A percentile compares a stretch with the other conserved stretches of the same genome.
Conservation (phyloP, 2,797 vertebrate species). For the Gobionotothen gibberifrons region DNA sequence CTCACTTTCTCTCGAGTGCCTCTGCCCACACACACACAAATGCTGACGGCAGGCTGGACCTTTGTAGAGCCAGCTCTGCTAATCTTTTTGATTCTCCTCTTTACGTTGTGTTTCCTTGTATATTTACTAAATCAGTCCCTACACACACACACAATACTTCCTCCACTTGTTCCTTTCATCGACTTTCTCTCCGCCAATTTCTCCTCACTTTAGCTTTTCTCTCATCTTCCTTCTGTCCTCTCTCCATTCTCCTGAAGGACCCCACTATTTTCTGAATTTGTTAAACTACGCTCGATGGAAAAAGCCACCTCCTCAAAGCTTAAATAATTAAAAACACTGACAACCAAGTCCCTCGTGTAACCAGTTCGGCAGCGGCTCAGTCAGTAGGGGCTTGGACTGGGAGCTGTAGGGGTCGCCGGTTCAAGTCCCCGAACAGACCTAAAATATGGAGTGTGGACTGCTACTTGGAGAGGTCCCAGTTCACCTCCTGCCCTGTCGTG, state of each 20-base stretch:
- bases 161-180: not conserved
- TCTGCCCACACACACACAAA: conserved; percentile 30
- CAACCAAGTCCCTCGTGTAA: too few relatives aligned
- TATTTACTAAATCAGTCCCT: conserved; percentile 10
- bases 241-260: conserved; percentile 8
- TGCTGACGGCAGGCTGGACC: conserved; percentile 26
- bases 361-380: too few relatives aligned
- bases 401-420: too few relatives aligned
- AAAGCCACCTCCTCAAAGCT: not conserved
- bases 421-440: too few relatives aligned
- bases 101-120: conserved; percentile 31
- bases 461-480: too few relatives aligned
- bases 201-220: not conserved
- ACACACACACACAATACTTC: not conserved
- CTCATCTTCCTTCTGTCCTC: not conserved
- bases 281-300: conserved; percentile 1
- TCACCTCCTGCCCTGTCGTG: too few relatives aligned
- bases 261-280: conserved; percentile 10
- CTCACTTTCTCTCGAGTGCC: conserved; percentile 50
- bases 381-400: too few relatives aligned
- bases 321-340: not conserved
- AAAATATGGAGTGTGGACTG: too few relatives aligned
- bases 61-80: conserved; percentile 10
- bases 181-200: not conserved
- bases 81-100: conserved; percentile 29